phyloP scores from a whole-genome alignment of 2,888 invertebrate genomes.

The Eutolmus rufibarbis region DNA sequence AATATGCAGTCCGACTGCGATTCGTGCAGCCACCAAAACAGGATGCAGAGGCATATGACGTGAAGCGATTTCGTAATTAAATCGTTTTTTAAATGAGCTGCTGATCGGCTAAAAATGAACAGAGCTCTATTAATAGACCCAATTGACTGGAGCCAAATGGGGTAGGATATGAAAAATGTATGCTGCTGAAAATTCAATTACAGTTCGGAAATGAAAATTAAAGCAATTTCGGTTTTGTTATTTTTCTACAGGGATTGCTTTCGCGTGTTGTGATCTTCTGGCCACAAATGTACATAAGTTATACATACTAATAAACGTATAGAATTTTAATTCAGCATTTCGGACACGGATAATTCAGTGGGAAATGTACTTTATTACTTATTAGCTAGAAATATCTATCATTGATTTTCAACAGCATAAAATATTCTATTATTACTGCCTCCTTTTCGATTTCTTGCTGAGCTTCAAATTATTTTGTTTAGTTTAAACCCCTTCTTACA shows the following conservation, averaged over 20 bases:
- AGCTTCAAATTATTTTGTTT: too few relatives aligned
- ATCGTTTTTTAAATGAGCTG: neutral
- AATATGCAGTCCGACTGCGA: neutral
- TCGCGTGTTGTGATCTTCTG: neutral
- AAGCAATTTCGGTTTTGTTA: neutral
- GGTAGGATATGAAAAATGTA: neutral
- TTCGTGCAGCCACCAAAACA: neutral
- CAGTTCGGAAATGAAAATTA: neutral
- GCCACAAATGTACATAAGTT: neutral
- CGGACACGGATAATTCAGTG: too few relatives aligned
- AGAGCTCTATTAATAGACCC: neutral
- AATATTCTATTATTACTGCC: too few relatives aligned
- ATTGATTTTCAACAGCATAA: too few relatives aligned
- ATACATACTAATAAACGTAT: neutral
- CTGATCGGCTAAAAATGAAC: constrained; percentile 10
- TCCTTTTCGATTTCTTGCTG: too few relatives aligned
- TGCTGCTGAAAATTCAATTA: neutral
- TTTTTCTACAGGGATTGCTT: neutral
- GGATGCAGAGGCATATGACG: constrained; percentile 9
- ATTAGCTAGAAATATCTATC: too few relatives aligned
- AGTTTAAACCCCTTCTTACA: too few relatives aligned
- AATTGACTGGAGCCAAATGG: neutral
- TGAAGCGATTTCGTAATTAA: constrained; percentile 28
- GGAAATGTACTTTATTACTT: too few relatives aligned
- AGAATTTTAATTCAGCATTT: neutral